phyloP scores from a whole-genome alignment of 2,888 invertebrate genomes.

The Drosophila putrida region DNA sequence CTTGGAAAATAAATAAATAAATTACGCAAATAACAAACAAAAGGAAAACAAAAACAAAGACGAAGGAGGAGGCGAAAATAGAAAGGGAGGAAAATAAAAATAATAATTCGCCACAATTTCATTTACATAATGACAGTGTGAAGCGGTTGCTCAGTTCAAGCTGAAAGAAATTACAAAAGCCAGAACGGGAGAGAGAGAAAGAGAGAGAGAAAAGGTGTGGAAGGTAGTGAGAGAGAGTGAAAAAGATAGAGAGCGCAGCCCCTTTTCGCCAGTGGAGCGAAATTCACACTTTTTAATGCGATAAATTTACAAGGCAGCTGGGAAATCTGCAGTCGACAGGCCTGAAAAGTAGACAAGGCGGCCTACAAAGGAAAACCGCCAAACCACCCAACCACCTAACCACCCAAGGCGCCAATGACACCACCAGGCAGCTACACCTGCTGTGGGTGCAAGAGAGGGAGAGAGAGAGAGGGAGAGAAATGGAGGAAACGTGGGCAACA shows the following conservation, averaged over 20 bases:
- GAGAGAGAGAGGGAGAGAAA: background rate
- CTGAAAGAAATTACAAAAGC: constrained; percentile 38
- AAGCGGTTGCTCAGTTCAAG: constrained; percentile 48
- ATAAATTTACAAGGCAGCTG: constrained; percentile 82
- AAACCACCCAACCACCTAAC: background rate
- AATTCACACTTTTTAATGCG: constrained; percentile 82
- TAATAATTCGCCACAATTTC: constrained; percentile 79
- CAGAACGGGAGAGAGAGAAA: background rate
- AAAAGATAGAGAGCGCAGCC: constrained; percentile 4
- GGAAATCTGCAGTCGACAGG: constrained; percentile 78
- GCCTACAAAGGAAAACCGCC: background rate
- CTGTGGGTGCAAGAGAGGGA: constrained; percentile 1
- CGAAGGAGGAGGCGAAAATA: constrained; percentile 2
- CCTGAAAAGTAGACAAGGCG: constrained; percentile 57
- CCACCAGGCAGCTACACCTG: constrained; percentile 20
- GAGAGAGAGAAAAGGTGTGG: background rate
- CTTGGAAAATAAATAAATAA: constrained; percentile 67
- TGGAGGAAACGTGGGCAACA: constrained; percentile 50
- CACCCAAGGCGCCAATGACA: constrained; percentile 4
- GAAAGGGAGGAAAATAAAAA: constrained; percentile 49
- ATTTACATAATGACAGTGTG: constrained; percentile 82
- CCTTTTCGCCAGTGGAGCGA: constrained; percentile 29
- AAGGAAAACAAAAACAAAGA: constrained; percentile 27
- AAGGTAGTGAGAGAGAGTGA: background rate
- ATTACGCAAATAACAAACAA: constrained; percentile 61